phyloP scores from a whole-genome alignment of 2,888 invertebrate species.

The Melinopterus prodromus region DNA sequence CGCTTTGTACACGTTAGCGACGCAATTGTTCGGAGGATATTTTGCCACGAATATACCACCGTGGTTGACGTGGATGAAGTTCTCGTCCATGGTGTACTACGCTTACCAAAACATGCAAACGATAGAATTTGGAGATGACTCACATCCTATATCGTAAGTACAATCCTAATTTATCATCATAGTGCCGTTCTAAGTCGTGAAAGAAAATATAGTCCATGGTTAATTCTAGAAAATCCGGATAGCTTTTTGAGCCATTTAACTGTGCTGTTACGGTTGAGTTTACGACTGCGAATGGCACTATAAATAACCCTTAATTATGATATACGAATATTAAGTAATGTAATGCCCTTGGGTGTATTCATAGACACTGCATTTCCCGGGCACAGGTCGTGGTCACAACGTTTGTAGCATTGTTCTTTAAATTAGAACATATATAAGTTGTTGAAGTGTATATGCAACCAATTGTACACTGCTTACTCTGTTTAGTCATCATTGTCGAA shows the following conservation, averaged over 20 bases:
- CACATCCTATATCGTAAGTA: slow-evolving; percentile 71
- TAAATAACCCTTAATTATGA: slow-evolving; percentile 4
- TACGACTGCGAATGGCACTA: background rate
- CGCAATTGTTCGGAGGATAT: slow-evolving; percentile 80
- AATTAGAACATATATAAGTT: no score
- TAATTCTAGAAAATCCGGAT: no score
- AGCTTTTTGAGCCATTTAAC: no score
- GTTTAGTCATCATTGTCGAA: background rate
- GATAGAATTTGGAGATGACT: slow-evolving; percentile 76
- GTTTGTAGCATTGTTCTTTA: no score
- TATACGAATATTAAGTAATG: background rate
- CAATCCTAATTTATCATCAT: background rate
- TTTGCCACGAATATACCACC: slow-evolving; percentile 76
- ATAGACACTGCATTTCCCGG: no score
- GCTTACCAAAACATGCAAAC: slow-evolving; percentile 85
- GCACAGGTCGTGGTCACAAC: no score
- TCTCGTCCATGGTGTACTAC: slow-evolving; percentile 80
- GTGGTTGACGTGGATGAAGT: slow-evolving; percentile 78
- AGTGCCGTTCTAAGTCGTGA: no score
- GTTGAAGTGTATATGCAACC: no score
- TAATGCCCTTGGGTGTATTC: no score
- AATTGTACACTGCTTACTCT: no score
- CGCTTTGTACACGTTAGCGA: slow-evolving; percentile 78
- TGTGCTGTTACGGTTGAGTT: background rate
- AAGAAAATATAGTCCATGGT: no score